Conservation (phyloP, 2,113 vertebrate species). For the Prochilodus magdalenae region DNA sequence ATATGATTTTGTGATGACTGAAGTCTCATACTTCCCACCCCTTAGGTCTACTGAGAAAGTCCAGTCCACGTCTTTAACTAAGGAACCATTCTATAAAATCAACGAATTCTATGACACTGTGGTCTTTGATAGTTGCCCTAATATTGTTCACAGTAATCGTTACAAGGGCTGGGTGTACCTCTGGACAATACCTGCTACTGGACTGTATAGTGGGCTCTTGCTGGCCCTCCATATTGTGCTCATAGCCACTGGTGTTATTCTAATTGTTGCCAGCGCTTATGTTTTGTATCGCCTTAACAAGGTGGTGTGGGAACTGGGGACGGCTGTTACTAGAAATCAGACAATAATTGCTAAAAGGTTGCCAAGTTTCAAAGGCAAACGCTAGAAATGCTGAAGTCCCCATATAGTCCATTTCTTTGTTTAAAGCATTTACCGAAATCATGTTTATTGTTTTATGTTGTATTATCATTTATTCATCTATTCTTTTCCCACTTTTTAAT, state of each 20-base stretch:
- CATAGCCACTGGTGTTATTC: constrained; percentile 57
- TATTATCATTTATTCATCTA: no score
- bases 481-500: no score
- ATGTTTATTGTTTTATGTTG: neutral
- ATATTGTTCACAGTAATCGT: constrained; percentile 76
- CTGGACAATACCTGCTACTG: constrained; percentile 83
- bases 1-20: neutral
- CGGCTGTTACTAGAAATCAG: neutral
- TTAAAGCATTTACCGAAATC: neutral
- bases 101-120: constrained; percentile 56
- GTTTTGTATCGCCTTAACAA: constrained; percentile 62
- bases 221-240: constrained; percentile 72
- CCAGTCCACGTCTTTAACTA: neutral
- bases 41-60: neutral
- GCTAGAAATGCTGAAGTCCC: neutral
- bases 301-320: constrained; percentile 44
- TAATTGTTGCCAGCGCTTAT: constrained; percentile 65
- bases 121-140: constrained; percentile 64
- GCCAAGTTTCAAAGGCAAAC: constrained; percentile 9
- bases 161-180: constrained; percentile 82
- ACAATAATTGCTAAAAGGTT: constrained; percentile 26
- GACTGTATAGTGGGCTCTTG: constrained; percentile 67
- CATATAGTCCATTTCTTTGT: neutral
- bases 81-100: neutral
- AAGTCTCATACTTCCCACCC: neutral